Base-by-base conservation (phyloP, 2,797 vertebrate genomes). In the Melanotaenia parkinsoni region DNA sequence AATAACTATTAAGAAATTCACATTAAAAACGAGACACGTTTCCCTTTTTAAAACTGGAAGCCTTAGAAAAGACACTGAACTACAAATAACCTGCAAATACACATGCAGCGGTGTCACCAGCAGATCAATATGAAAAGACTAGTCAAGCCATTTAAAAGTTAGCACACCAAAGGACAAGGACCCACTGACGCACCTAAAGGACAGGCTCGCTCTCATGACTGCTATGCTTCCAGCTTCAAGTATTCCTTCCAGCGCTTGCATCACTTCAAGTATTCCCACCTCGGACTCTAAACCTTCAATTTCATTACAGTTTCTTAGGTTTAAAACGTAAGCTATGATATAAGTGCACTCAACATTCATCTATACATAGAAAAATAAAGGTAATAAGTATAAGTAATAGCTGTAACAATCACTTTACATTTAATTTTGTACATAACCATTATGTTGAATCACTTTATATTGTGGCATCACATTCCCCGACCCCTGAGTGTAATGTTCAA, bases 401-500 rank as follows among this genome's bases (percentile, higher is more conserved):
- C 90, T 90, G 88, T 91, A 94, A 89, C 93, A 93, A 92, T 93
- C 83, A 91, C 81, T 89, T 87, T 88, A 87, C 83, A 87, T 86
- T 88, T 89, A 50, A 88, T 93, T 91, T 88, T 91, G 77, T 89
- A 92, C 89, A 92, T 81, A 91, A 77, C 65, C 9, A 83, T 91
- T 84, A 89, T 28, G 32, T 79, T 80, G 57, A 63, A 82, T 84
- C 70, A 79, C 71, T 79, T 71, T 80, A 87, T 83, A 86, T 71
- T 74, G 81, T 87, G 84, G 89, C 87, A 66, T 89, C 83, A 72
- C 82, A 74, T 80, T 84, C 87, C 93, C 72, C 82, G 16, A 79
- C 92, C 93, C 94, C 94, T 94, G 93, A 94, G 93, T 90, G 90
- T 90, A 92, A 94, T 86, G 88, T 95, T 94, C 94, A 95, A 95